A percentile compares a stretch with the other conserved stretches of the same genome.
Evolutionary conservation across 1,140 invertebrate genomes (phyloP).

Genomic region (Adelges cooleyi): DNA sequence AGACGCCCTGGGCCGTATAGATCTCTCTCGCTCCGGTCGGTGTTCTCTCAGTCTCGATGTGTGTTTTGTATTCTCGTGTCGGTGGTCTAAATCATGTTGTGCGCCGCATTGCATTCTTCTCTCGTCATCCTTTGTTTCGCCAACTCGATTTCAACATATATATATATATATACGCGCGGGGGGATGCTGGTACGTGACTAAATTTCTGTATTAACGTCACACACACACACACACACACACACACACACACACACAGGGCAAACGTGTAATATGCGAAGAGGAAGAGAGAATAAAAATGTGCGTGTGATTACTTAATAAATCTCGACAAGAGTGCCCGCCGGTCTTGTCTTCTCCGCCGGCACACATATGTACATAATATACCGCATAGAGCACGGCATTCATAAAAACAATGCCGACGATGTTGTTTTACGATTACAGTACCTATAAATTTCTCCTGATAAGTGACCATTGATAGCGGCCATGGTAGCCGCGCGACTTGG

Average conservation of each 20-base stretch:
- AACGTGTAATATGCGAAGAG: not conserved
- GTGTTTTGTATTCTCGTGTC: not conserved
- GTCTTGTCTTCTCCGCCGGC: not conserved
- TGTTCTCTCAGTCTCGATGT: not conserved
- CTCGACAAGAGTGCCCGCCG: not conserved
- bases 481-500: no score
- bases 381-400: not conserved
- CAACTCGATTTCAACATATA: conserved; percentile 7
- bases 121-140: conserved; percentile 11
- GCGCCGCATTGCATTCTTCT: conserved; percentile 11
- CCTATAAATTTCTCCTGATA: no score
- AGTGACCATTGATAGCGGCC: no score
- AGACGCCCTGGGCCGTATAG: conserved; percentile 6
- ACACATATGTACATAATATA: not conserved
- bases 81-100: conserved; percentile 23
- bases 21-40: not conserved
- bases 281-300: not conserved
- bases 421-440: no score
- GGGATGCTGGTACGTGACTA: conserved; percentile 7
- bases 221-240: not conserved
- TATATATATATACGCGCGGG: not conserved
- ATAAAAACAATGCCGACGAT: no score
- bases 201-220: conserved; percentile 4
- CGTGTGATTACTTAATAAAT: conserved; percentile 9
- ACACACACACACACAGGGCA: no score